Evolutionary conservation across 2,888 invertebrate species (phyloP), one percentile per base, ranked within the genome.

Genomic region (Tachina fera): DNA sequence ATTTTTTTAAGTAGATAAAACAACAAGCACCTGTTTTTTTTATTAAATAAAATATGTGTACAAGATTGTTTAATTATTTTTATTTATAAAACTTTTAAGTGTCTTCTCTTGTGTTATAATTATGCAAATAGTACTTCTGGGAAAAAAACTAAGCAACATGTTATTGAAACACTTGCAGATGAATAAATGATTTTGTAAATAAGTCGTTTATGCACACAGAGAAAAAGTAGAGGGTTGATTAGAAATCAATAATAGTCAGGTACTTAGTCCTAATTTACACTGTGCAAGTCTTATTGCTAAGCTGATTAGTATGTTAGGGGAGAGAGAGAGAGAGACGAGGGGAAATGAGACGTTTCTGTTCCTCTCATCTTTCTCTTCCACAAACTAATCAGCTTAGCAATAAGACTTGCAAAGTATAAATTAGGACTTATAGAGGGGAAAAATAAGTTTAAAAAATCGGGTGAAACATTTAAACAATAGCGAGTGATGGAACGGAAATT

Each of bases 161-260:
- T 51, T 45, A 63, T 75, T 16, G 53, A 47, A 65, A 49, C 77
- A 77, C 77, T 77, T 77, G 67, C 68, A 58, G 58, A 56, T 80
- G 47, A 65, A 56, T 74, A 74, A 65, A 49, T 58, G 39, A 41
- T 72, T 65, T 79, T 56, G 56, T 72, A 65, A 72, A 53, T 51
- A 51, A 61, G 51, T 70, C 43, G 41, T 51, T 70, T 41, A 9
- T 58, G n/a, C 58, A 53, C 39, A 67, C 11, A 45, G 14, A 58
- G 11, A 22, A 41, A 41, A 41, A 47, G 0, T 10, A 8, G 22
- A 22, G 13, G 63, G 63, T 63, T 22, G 43, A 45, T 45, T 3
- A 4, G 22, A 45, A 63, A 47, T 22, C 31, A 60, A 13, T 31
- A 39, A 47, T 22, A 49, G 16, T 13, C 31, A 6, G 5, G 5